Conservation (phyloP, 2,888 invertebrate species). For the Caenorhabditis sp. region DNA sequence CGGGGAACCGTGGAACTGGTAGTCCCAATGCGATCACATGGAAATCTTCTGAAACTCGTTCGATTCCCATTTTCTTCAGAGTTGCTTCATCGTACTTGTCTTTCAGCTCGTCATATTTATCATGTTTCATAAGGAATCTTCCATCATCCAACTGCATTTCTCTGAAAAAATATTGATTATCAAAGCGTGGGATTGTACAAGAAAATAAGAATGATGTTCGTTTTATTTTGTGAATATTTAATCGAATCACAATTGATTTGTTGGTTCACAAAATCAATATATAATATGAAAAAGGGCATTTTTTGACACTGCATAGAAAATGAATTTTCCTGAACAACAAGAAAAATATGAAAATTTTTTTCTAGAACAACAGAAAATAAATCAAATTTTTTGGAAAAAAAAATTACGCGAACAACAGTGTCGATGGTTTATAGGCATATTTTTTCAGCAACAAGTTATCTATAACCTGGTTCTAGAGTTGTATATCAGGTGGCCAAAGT, state of each 20-base stretch:
- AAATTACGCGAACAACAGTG: no score
- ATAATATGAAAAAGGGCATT: background rate
- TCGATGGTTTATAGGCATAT: no score
- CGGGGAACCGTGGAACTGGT: slow-evolving; percentile 86
- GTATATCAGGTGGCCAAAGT: no score
- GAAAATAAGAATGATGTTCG: slow-evolving; percentile 77
- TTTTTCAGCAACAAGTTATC: no score
- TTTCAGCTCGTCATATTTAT: slow-evolving; percentile 80
- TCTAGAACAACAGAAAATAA: no score
- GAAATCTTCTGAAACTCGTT: slow-evolving; percentile 90
- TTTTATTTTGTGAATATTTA: slow-evolving; percentile 88
- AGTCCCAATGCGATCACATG: slow-evolving; percentile 90
- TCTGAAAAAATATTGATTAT: slow-evolving; percentile 1
- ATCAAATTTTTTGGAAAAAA: no score
- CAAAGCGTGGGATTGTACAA: background rate
- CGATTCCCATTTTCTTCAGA: slow-evolving; percentile 85
- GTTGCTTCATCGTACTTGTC: slow-evolving; percentile 83
- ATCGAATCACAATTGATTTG: no score
- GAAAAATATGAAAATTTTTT: no score
- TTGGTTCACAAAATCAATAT: no score
- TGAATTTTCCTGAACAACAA: no score
- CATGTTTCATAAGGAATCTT: slow-evolving; percentile 86
- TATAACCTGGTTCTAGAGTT: no score
- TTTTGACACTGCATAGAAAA: no score
- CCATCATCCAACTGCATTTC: slow-evolving; percentile 99